Base-by-base conservation (phyloP, 1,140 invertebrate species). In the Acromyrmex charruanus region DNA sequence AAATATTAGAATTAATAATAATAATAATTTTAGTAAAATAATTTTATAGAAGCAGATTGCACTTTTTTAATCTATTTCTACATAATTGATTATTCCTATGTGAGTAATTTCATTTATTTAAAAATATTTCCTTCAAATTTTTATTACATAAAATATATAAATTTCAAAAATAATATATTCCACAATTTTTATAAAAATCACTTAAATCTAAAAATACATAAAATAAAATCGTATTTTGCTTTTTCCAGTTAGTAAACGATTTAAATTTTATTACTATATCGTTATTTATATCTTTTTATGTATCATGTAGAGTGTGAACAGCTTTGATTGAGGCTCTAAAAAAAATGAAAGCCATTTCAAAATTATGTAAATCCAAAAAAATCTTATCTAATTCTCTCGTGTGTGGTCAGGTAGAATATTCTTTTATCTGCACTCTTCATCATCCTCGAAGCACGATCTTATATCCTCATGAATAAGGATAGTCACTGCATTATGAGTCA, bases 401-500 rank as follows among this genome's bases (percentile, higher is more conserved):
- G 21, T 28, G 21, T 9, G 21, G 14, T 6, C 66, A 28, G 21
- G 53, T 74, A 77, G 39, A 79, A 66, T 65, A 58, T 61, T 59
- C 28, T 74, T 63, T 74, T 61, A 74, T 75, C 69, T 31, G 0
- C 39, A 39, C 55, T 61, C 39, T 72, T 44, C 55, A 74, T 84
- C 68, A 59, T 31, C 10, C 53, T 74, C 80, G 28, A 9, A 66
- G 44, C 51, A 35, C 35, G 25, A 69, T 69, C 63, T 53, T 55
- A 44, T 21, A 39, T 39, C 49, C 77, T 80, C 77, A 74, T 82
- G 55, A 82, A 82, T 74, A 74, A 74, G 55, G 39, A 82, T 61
- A 74, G 68, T 61, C 68, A 55, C 65, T 39, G 66, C 6, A 74
- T 82, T 58, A 71, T 58, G 49, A 81, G 65, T 58, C 49, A 58